Percentiles rank a stretch among this genome's conserved stretches.
Evolutionary conservation across 2,888 invertebrate species (phyloP).

Genomic region (Agrochola litura): DNA sequence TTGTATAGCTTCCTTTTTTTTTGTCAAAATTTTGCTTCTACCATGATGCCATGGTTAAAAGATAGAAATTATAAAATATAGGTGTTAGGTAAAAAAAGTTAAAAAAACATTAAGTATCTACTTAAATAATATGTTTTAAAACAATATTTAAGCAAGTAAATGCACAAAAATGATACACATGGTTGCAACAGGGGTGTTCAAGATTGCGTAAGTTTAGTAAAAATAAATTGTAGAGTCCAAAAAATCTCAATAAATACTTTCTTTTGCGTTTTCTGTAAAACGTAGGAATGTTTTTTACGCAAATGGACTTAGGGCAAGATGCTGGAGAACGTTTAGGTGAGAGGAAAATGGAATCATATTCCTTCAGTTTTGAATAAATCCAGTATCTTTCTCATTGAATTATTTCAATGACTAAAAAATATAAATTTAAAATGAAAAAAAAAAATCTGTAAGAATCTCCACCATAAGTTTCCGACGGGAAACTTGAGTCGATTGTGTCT

Average conservation of each 20-base stretch:
- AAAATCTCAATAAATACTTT: too few relatives aligned
- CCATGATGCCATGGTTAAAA: background rate
- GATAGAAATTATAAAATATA: background rate
- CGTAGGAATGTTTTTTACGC: background rate
- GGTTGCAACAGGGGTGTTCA: too few relatives aligned
- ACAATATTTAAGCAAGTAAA: background rate
- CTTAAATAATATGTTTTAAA: background rate
- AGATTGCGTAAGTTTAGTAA: background rate
- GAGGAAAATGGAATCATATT: background rate
- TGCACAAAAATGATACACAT: background rate
- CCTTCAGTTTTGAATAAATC: background rate
- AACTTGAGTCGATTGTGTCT: background rate
- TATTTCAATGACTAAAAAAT: background rate
- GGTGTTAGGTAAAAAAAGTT: background rate
- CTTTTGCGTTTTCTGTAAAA: background rate
- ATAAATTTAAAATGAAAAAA: background rate
- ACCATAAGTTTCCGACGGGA: conserved; percentile 52
- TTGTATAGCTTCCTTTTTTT: background rate
- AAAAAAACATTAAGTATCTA: background rate
- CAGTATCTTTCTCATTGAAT: background rate
- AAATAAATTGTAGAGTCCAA: background rate
- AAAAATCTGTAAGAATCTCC: background rate
- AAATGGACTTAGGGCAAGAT: background rate
- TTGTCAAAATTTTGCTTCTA: background rate
- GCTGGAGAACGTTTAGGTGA: background rate